Conservation (phyloP, 2,797 vertebrate species). For the Pantherophis alleghaniensis region DNA sequence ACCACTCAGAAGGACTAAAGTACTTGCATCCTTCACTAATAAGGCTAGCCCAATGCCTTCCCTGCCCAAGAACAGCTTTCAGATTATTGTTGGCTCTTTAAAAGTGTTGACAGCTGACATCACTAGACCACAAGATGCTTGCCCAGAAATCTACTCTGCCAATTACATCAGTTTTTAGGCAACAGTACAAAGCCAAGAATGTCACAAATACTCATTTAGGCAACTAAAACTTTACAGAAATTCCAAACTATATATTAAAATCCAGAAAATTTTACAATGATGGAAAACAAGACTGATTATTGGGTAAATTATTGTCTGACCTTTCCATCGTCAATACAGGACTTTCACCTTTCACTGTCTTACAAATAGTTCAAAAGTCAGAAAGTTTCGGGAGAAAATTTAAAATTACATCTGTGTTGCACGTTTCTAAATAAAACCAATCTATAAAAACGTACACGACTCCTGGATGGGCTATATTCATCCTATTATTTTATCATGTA, state of each 20-base stretch:
- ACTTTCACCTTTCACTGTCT: conserved; percentile 5
- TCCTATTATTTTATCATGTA: neutral
- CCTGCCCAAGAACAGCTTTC: conserved; percentile 34
- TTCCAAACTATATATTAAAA: conserved; percentile 15
- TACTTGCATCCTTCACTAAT: conserved; percentile 10
- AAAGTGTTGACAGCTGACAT: conserved; percentile 62
- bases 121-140: conserved; percentile 38
- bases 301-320: neutral
- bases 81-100: conserved; percentile 46
- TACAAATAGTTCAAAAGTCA: conserved; percentile 14
- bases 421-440: neutral
- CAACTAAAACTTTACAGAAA: conserved; percentile 33
- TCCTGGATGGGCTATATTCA: neutral
- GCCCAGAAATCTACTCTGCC: conserved; percentile 56
- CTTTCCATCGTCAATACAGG: neutral
- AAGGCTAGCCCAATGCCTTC: conserved; percentile 36
- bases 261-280: conserved; percentile 40
- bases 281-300: conserved; percentile 27
- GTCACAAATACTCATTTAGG: conserved; percentile 42
- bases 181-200: conserved; percentile 54
- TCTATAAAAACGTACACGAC: neutral
- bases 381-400: neutral
- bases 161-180: conserved; percentile 60
- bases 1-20: conserved; percentile 22
- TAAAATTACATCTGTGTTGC: neutral